A percentile compares a stretch with the other conserved stretches of the same genome.
Conservation (phyloP, 2,797 vertebrate species). For the Florisuga fusca region DNA sequence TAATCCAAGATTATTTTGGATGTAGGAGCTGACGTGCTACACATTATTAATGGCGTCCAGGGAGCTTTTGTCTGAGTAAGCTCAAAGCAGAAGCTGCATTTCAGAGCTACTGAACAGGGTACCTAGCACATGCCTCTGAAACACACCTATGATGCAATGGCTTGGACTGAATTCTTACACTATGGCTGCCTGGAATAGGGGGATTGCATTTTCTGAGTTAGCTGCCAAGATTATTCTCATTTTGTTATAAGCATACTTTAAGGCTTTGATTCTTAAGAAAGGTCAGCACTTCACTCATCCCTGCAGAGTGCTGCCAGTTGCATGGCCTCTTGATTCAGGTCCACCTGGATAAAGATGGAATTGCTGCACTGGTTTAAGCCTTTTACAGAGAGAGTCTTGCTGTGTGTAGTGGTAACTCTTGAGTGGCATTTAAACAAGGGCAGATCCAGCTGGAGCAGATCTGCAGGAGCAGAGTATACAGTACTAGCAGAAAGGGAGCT, state of each 20-base stretch:
- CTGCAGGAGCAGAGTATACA: neutral
- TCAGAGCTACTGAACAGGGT: neutral
- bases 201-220: neutral
- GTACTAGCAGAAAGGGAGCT: neutral
- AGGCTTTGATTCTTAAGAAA: neutral
- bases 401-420: neutral
- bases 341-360: neutral
- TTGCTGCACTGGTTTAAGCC: neutral
- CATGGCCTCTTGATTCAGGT: neutral
- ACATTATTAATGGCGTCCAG: neutral
- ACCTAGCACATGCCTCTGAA: neutral
- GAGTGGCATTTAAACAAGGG: slow-evolving; percentile 3
- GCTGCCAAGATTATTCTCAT: neutral
- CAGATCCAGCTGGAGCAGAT: neutral
- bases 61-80: neutral
- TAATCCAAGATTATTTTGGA: neutral
- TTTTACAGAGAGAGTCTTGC: neutral
- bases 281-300: neutral
- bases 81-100: neutral
- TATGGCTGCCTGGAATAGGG: neutral
- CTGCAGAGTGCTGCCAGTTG: fast-evolving
- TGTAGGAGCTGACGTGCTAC: neutral
- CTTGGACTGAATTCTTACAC: neutral
- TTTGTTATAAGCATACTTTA: neutral
- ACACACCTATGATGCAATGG: neutral